A percentile compares a stretch with the other conserved stretches of the same genome.
Conservation (phyloP, 1,140 invertebrate genomes). For the Brachionus calyciflorus region DNA sequence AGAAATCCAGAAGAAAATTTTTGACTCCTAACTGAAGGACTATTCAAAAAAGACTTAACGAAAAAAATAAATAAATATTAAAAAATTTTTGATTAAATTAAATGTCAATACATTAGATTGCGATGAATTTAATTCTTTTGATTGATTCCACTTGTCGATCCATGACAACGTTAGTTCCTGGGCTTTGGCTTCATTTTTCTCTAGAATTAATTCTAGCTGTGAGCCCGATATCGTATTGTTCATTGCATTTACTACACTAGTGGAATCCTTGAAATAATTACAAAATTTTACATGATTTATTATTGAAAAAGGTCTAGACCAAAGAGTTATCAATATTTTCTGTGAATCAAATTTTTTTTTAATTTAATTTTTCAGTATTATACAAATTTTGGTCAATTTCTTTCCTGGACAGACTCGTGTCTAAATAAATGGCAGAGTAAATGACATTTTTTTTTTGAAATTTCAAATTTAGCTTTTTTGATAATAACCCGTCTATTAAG, state of each 20-base stretch:
- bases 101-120: constrained; percentile 5
- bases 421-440: too few species aligned
- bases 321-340: too few species aligned
- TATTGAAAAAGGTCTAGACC: too few species aligned
- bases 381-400: too few species aligned
- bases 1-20: constrained; percentile 33
- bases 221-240: not conserved
- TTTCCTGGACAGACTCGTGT: too few species aligned
- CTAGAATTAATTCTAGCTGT: constrained; percentile 23
- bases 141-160: constrained; percentile 45
- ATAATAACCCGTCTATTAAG: too few species aligned
- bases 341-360: too few species aligned
- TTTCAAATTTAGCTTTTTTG: too few species aligned
- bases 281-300: too few species aligned
- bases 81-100: too few species aligned
- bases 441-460: too few species aligned
- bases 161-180: constrained; percentile 26
- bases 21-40: not conserved
- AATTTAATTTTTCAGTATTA: too few species aligned
- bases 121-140: not conserved
- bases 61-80: not conserved
- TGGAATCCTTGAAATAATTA: not conserved
- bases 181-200: constrained; percentile 42
- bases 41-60: constrained; percentile 26
- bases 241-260: not conserved